Evolutionary conservation across 2,797 vertebrate species (phyloP), one percentile per base, ranked within the genome.

Genomic region (Chloroceryle amazona): DNA sequence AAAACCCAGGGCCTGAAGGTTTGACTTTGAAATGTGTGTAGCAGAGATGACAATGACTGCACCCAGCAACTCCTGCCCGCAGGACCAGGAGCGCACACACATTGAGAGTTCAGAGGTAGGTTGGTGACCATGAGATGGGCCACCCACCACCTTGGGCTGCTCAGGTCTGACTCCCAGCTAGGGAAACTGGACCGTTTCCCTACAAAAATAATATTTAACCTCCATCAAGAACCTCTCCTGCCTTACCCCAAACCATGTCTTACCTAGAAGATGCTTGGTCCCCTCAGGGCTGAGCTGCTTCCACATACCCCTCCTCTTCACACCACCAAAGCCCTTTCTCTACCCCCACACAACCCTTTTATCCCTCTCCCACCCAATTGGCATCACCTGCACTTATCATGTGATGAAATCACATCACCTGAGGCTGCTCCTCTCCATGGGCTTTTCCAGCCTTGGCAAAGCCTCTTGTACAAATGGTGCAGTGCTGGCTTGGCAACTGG

Each of bases 281-380:
- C 33, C 41, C 20, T 33, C 11, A 37, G 9, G 1, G 2, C 16
- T 11, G 3, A n/a, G 9, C 19, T 20, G 2, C 8, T 52, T 26
- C 52, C 13, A 31, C 5, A 1, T 0, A 0, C 3, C 9, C 8
- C 29, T 39, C 54, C 4, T 1, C 13, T 55, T 22, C 20, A 6
- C 15, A n/a, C 2, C 22, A 15, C 1, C 41, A 61, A 67, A 42
- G 0, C 9, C 2, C 10, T 1, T 9, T 12, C 6, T 4, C 8
- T 1, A 9, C 0, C 17, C 17, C 19, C 31, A 25, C 11, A 16
- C 6, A 35, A 20, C 28, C 62, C 39, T 86, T 86, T 62, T 65
- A 67, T 61, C 58, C 44, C 7, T 57, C 7, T 1, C 10, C 13
- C 66, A 35, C 26, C 54, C 75, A 75, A 44, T 8, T 5, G 0